Percentiles rank a stretch among this genome's conserved stretches.
phyloP scores from a whole-genome alignment of 2,797 vertebrate species.

The Pangasius larnaudii region DNA sequence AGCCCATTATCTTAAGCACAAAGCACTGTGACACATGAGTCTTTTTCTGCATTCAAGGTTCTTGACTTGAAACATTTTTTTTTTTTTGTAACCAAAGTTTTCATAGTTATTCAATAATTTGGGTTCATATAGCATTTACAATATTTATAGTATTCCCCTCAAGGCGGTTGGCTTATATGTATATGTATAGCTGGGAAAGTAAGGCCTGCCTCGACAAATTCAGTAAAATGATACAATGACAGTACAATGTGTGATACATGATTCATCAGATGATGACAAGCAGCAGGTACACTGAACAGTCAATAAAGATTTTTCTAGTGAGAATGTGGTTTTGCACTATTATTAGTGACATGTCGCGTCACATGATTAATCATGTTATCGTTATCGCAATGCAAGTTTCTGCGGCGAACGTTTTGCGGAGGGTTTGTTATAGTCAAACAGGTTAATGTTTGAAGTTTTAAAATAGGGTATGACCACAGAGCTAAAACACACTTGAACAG shows the following conservation, averaged over 20 bases:
- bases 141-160: neutral
- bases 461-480: neutral
- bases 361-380: neutral
- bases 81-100: constrained; percentile 1
- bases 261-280: constrained; percentile 2
- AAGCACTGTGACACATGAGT: constrained; percentile 15
- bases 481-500: neutral
- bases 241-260: neutral
- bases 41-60: constrained; percentile 25
- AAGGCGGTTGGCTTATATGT: neutral
- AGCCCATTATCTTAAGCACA: constrained; percentile 46
- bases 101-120: neutral
- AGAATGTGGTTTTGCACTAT: neutral
- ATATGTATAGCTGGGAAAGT: neutral
- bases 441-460: neutral
- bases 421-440: neutral
- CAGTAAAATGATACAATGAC: neutral
- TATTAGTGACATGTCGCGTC: neutral
- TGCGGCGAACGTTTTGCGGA: neutral
- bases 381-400: neutral
- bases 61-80: constrained; percentile 21
- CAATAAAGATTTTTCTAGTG: neutral
- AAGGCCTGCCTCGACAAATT: neutral
- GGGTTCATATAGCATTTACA: neutral
- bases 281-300: neutral